Conservation (phyloP, 2,888 invertebrate genomes). For the Amitus sp. region DNA sequence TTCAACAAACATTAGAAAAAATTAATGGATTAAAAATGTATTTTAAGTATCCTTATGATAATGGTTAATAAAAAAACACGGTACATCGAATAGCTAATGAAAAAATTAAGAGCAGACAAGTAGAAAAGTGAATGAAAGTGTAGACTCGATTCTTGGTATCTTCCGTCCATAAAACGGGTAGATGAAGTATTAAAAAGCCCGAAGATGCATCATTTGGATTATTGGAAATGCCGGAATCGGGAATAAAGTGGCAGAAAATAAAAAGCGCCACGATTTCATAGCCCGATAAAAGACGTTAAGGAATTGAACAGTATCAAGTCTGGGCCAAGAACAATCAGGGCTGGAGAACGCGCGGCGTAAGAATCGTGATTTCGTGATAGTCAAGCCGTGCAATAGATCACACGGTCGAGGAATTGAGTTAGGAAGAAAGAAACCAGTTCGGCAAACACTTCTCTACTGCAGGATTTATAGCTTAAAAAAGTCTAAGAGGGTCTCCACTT, state of each 20-base stretch:
- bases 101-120: no score
- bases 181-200: no score
- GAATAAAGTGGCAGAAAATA: not conserved
- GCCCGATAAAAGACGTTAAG: not conserved
- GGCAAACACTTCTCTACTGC: slow-evolving; percentile 62
- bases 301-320: not conserved
- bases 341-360: slow-evolving; percentile 45
- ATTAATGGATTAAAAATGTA: no score
- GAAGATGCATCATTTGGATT: no score
- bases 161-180: not conserved
- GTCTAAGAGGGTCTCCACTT: slow-evolving; percentile 60
- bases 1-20: no score
- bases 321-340: slow-evolving; percentile 51
- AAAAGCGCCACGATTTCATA: not conserved
- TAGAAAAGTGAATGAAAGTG: no score
- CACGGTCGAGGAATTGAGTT: slow-evolving; percentile 64
- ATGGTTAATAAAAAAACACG: no score
- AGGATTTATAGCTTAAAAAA: slow-evolving; percentile 66
- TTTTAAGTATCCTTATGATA: no score
- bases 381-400: slow-evolving; percentile 60
- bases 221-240: not conserved
- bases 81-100: no score
- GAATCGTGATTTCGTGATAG: slow-evolving; percentile 54
- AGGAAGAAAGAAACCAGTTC: slow-evolving; percentile 66
- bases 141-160: no score